These are phyloP conservation scores for Pocillopora grandis DNA, from an alignment of 92 coral and sea anemone species.

Conservation along the genomic window DNA sequence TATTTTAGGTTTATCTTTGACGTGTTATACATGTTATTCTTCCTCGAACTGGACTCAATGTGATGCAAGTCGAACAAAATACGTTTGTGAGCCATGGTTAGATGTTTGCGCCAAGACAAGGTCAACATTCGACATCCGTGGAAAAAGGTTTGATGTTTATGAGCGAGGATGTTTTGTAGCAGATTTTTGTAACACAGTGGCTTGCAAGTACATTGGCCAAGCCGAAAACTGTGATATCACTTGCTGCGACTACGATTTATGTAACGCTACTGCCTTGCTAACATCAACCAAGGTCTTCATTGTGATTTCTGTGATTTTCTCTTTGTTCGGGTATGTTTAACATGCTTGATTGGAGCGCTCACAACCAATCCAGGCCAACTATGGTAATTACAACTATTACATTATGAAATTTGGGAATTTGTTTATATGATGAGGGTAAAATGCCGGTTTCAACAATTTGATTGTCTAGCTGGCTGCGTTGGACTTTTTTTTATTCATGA, in stretches of 20 bases:
- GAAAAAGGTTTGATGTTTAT: conserved; percentile 16
- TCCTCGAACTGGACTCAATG: conserved; percentile 26
- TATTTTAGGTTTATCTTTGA: conserved; percentile 29
- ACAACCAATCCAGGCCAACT: not conserved
- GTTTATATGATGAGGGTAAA: too few species aligned
- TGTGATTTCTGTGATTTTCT: not conserved
- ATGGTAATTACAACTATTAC: not conserved
- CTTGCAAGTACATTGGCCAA: conserved; percentile 31
- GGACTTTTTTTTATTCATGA: too few species aligned
- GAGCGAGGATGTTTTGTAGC: conserved; percentile 37
- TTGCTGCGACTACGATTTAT: conserved; percentile 35
- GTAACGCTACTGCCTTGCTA: conserved; percentile 6
- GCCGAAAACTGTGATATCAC: conserved; percentile 13
- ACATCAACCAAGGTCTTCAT: conserved; percentile 1
- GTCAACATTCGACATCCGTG: conserved; percentile 12
- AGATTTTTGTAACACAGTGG: conserved; percentile 20
- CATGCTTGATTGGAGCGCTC: not conserved
- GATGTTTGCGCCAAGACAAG: conserved; percentile 32
- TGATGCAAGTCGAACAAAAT: not conserved
- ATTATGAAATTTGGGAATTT: not conserved
- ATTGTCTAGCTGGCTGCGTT: too few species aligned
- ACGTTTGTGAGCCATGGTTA: conserved; percentile 28
- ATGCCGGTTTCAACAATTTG: too few species aligned
- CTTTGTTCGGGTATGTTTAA: not conserved
- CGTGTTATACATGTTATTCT: conserved; percentile 34